A percentile compares a stretch with the other conserved stretches of the same genome.
Evolutionary conservation across 2,797 vertebrate species (phyloP).

Genomic region (Perdix hodgsoniae): DNA sequence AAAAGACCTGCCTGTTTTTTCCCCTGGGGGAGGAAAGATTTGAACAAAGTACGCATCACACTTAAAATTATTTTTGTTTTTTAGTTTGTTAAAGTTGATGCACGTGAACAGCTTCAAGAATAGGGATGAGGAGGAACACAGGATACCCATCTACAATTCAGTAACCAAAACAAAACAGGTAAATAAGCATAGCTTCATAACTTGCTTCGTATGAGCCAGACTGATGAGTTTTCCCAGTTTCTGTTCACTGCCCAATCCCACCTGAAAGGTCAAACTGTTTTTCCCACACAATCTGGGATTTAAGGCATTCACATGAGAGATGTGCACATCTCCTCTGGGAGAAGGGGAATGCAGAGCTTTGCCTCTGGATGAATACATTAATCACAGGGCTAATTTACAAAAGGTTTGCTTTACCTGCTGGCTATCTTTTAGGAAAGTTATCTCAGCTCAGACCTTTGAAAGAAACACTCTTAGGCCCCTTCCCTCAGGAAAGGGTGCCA

Average conservation of each 20-base stretch:
- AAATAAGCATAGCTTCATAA: not conserved
- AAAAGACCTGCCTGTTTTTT: not conserved
- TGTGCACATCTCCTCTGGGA: not conserved
- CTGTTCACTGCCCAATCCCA: not conserved
- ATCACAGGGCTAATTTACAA: not conserved
- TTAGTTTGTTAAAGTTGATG: not conserved
- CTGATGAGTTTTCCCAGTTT: not conserved
- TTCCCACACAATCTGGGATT: not conserved
- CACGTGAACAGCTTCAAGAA: not conserved
- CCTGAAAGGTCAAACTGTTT: not conserved
- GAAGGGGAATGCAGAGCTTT: not conserved
- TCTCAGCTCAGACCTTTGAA: not conserved
- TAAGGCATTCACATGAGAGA: not conserved
- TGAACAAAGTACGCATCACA: rapidly evolving
- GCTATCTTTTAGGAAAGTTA: not conserved
- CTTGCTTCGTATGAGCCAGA: not conserved
- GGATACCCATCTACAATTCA: not conserved
- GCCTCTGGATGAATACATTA: not conserved
- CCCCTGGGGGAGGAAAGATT: not conserved
- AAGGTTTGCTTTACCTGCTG: not conserved
- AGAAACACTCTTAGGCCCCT: not conserved
- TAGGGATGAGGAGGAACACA: not conserved
- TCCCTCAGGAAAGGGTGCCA: not conserved
- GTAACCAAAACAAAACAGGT: not conserved
- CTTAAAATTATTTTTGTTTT: not conserved